A percentile compares a stretch with the other conserved stretches of the same genome.
These are phyloP conservation scores for Lordiphosa fenestrarum DNA, from an alignment of 2,888 invertebrate genomes.

Conservation along the genomic window DNA sequence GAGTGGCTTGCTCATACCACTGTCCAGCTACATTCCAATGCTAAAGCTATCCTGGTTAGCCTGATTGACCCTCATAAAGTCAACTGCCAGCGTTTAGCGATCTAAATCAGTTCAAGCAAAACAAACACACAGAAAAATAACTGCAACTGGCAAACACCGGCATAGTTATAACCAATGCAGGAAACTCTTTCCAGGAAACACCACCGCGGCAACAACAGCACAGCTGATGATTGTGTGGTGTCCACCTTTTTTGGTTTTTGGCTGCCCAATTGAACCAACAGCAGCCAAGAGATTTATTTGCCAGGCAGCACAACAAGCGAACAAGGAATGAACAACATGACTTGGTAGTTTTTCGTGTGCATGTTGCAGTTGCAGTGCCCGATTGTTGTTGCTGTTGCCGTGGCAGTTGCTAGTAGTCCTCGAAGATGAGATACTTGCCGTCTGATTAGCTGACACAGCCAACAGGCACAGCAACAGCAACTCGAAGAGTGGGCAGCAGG, in stretches of 20 bases:
- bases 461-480: constrained; percentile 44
- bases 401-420: constrained; percentile 72
- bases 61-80: constrained; percentile 72
- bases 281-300: constrained; percentile 67
- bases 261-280: constrained; percentile 41
- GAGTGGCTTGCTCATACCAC: constrained; percentile 7
- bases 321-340: constrained; percentile 55
- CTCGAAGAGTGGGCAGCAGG: constrained; percentile 58
- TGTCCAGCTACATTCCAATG: no score
- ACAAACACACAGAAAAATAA: constrained; percentile 14
- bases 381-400: constrained; percentile 45
- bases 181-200: constrained; percentile 72
- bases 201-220: constrained; percentile 33
- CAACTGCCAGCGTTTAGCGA: constrained; percentile 54
- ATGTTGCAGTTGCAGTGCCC: constrained; percentile 28
- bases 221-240: constrained; percentile 58
- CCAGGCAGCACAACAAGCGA: constrained; percentile 39
- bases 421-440: constrained; percentile 79
- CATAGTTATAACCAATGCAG: constrained; percentile 72
- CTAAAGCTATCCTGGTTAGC: constrained; percentile 32
- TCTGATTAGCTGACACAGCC: constrained; percentile 77
- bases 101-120: constrained; percentile 48
- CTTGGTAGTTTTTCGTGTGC: constrained; percentile 72
- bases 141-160: constrained; percentile 30
- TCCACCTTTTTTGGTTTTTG: constrained; percentile 52